Evolutionary conservation across 1,140 invertebrate genomes (phyloP).

Genomic region (Temnothorax nylanderi): DNA sequence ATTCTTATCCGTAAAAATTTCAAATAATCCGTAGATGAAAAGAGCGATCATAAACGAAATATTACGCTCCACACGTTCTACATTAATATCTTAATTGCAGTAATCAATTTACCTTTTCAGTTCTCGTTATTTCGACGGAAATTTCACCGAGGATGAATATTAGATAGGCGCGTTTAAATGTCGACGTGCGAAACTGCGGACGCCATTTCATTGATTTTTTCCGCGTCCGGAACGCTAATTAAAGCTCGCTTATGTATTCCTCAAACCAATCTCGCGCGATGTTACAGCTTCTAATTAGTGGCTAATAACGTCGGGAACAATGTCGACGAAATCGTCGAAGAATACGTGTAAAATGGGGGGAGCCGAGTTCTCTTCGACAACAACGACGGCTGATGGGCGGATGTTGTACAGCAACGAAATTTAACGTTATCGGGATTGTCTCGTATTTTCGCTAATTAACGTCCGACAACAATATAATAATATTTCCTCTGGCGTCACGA

Average conservation of each 20-base stretch:
- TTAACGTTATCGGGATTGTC: constrained; percentile 13
- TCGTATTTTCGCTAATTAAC: constrained; percentile 35
- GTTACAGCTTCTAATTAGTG: constrained; percentile 39
- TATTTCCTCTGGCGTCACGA: not conserved
- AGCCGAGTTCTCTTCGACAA: not conserved
- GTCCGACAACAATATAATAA: constrained; percentile 50
- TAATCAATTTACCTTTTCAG: not conserved
- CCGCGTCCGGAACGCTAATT: constrained; percentile 18
- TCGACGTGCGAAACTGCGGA: not conserved
- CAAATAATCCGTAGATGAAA: not conserved
- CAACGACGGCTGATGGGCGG: not conserved
- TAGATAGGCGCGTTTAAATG: constrained; percentile 6
- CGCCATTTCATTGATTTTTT: constrained; percentile 20
- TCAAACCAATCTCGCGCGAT: constrained; percentile 16
- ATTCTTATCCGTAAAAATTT: not conserved
- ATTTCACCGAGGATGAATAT: constrained; percentile 8
- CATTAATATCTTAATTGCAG: constrained; percentile 18
- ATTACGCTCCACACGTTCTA: not conserved
- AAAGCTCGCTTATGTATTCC: constrained; percentile 34
- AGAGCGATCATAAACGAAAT: not conserved
- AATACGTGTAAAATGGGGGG: not conserved
- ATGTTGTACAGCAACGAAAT: not conserved
- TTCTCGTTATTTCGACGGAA: not conserved
- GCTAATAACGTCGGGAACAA: constrained; percentile 33
- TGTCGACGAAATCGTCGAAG: constrained; percentile 8